These are phyloP conservation scores for Thryonomys swinderianus DNA, from an alignment of 2,113 vertebrate genomes.

Conservation along the genomic window DNA sequence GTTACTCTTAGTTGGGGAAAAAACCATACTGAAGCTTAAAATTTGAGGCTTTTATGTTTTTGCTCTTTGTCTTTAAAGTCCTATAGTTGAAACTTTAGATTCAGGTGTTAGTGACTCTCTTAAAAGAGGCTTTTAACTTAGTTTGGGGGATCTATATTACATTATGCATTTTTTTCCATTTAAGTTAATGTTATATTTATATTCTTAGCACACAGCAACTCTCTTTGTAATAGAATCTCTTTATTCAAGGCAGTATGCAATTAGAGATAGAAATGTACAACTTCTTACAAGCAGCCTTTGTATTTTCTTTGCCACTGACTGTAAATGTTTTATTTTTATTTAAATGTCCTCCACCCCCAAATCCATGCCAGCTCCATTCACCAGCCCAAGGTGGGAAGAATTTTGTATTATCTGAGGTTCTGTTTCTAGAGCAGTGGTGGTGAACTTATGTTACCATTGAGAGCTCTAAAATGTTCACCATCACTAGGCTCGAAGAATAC, in stretches of 20 bases:
- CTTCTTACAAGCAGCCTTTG: constrained; percentile 45
- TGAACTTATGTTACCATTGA: neutral
- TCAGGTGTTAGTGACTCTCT: constrained; percentile 55
- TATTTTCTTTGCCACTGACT: constrained; percentile 25
- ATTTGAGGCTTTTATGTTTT: constrained; percentile 50
- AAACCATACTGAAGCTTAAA: neutral
- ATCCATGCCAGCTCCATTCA: neutral
- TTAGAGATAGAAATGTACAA: constrained; percentile 39
- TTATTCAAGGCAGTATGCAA: constrained; percentile 52
- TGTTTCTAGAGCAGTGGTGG: neutral
- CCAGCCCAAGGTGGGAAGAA: neutral
- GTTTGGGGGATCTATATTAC: constrained; percentile 41
- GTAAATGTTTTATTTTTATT: constrained; percentile 53
- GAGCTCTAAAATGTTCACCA: neutral
- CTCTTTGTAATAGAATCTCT: constrained; percentile 58
- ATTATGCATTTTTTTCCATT: constrained; percentile 46
- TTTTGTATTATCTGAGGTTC: neutral
- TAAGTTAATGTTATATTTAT: constrained; percentile 60
- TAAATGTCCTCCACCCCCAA: neutral
- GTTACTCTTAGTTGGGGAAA: neutral
- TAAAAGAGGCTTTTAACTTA: constrained; percentile 64
- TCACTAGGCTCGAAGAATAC: neutral
- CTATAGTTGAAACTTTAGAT: constrained; percentile 57
- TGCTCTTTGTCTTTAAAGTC: constrained; percentile 59
- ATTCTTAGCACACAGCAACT: constrained; percentile 48